These are phyloP conservation scores for Orthonyx spaldingii DNA, from an alignment of 2,113 vertebrate species.

Conservation along the genomic window DNA sequence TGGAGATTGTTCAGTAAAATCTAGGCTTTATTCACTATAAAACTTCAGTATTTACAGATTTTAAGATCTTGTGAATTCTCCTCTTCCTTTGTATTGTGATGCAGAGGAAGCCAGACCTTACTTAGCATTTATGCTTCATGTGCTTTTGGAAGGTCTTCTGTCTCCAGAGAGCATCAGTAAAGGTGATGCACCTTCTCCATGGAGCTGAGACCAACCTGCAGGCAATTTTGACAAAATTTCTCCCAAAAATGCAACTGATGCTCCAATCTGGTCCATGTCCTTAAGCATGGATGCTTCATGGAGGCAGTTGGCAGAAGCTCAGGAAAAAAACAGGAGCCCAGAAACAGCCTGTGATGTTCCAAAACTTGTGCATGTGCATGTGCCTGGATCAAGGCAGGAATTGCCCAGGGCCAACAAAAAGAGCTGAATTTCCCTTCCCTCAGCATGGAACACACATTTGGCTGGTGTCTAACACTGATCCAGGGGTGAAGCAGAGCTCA, in stretches of 20 bases:
- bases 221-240: background rate
- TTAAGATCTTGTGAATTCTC: background rate
- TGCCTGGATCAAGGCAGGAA: background rate
- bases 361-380: fast-evolving
- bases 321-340: background rate
- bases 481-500: background rate
- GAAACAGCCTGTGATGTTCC: background rate
- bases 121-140: background rate
- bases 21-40: background rate
- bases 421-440: background rate
- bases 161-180: background rate
- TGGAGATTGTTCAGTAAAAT: background rate
- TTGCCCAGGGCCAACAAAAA: background rate
- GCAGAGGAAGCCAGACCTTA: background rate
- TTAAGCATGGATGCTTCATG: background rate
- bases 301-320: background rate
- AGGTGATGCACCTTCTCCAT: background rate
- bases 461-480: background rate
- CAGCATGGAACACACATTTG: background rate
- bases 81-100: background rate
- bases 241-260: background rate
- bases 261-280: background rate
- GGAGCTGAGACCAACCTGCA: background rate
- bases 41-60: background rate
- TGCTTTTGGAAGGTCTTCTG: background rate